Percentiles rank a stretch among this genome's conserved stretches.
These are phyloP conservation scores for Cyphomyrus discorhynchus DNA, from an alignment of 2,113 vertebrate species.

Conservation along the genomic window DNA sequence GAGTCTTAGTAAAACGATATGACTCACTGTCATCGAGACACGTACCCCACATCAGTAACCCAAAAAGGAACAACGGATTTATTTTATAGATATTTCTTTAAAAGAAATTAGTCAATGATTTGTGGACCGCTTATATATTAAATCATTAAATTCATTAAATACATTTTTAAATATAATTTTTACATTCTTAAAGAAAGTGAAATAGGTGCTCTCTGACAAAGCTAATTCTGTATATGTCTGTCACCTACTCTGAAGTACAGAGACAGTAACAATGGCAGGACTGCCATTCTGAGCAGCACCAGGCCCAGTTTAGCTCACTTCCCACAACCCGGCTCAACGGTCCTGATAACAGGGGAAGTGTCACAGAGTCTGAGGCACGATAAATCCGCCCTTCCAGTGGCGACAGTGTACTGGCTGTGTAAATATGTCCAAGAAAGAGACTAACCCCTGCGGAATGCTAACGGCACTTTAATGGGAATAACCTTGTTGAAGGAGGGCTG, in stretches of 20 bases:
- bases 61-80: not conserved
- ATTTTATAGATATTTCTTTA: not conserved
- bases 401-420: slow-evolving; percentile 65
- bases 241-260: not conserved
- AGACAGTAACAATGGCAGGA: not conserved
- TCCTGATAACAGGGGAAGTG: slow-evolving; percentile 69
- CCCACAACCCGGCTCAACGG: slow-evolving; percentile 49
- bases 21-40: no score
- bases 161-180: not conserved
- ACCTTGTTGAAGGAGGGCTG: slow-evolving; percentile 51
- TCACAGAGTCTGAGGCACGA: slow-evolving; percentile 60
- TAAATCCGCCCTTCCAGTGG: slow-evolving; percentile 71
- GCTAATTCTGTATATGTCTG: not conserved
- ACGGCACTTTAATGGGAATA: slow-evolving; percentile 59
- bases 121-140: not conserved
- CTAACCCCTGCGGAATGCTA: slow-evolving; percentile 69
- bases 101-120: not conserved
- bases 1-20: no score
- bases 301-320: slow-evolving; percentile 9
- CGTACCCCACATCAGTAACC: not conserved
- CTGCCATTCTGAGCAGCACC: not conserved
- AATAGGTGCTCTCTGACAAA: not conserved
- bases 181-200: not conserved
- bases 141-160: not conserved
- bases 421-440: slow-evolving; percentile 58